Conservation (phyloP, 2,113 vertebrate genomes). For the Antidorcas marsupialis region DNA sequence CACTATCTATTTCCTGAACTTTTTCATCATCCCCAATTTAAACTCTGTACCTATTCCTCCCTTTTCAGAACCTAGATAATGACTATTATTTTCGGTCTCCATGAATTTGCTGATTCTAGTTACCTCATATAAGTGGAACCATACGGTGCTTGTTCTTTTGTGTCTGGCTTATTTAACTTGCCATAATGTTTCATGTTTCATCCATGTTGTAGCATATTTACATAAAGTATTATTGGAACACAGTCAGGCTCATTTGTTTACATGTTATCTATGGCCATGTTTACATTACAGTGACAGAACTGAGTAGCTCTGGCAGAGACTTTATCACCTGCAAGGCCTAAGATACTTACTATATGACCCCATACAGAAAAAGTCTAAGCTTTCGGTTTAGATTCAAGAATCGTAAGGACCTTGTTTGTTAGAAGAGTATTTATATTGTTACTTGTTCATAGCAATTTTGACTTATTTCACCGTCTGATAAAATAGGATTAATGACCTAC, state of each 20-base stretch:
- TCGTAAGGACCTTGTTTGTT: background rate
- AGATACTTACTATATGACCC: background rate
- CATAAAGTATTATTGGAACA: conserved; percentile 18
- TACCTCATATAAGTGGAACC: background rate
- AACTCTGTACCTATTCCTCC: background rate
- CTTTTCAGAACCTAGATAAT: background rate
- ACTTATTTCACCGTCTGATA: conserved; percentile 34
- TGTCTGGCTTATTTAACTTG: background rate
- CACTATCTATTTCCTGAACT: background rate
- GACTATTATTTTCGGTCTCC: background rate
- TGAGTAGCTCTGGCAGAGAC: background rate
- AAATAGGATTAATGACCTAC: conserved; percentile 56
- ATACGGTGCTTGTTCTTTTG: background rate
- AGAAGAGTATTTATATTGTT: background rate
- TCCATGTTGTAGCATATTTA: background rate
- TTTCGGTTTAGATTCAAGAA: background rate
- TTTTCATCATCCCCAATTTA: background rate
- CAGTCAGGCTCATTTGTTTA: background rate
- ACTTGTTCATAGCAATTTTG: conserved; percentile 11
- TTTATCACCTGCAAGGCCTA: background rate
- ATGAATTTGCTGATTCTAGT: background rate
- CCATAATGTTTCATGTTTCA: background rate
- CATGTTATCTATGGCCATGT: background rate
- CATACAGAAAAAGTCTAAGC: background rate
- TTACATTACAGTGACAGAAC: background rate